These are phyloP conservation scores for Corythaeola cristata DNA, from an alignment of 2,113 vertebrate species.

Conservation along the genomic window DNA sequence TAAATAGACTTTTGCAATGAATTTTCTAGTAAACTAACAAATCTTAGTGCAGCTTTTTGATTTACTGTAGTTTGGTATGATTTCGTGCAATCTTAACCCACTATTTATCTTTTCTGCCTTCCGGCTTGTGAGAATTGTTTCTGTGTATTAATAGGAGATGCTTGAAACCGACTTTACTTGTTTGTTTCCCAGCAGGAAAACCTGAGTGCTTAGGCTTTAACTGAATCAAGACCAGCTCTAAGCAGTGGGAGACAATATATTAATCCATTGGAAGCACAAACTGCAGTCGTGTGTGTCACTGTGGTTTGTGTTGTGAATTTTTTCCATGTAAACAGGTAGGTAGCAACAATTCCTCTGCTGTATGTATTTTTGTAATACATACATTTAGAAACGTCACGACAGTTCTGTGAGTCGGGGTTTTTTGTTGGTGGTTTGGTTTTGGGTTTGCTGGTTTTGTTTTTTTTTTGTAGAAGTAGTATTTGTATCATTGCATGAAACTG, in stretches of 20 bases:
- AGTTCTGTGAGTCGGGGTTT: not conserved
- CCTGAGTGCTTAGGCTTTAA: slow-evolving; percentile 47
- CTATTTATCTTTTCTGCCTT: slow-evolving; percentile 8
- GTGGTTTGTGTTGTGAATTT: slow-evolving; percentile 27
- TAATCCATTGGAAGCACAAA: slow-evolving; percentile 36
- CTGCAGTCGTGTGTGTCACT: slow-evolving; percentile 29
- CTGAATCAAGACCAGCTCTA: slow-evolving; percentile 52
- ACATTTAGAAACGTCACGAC: not conserved
- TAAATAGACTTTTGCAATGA: not conserved
- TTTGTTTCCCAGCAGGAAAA: slow-evolving; percentile 65
- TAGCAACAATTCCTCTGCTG: not conserved
- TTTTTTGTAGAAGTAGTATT: not conserved
- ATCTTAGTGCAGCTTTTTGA: not conserved
- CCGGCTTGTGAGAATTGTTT: slow-evolving; percentile 41
- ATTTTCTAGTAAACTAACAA: not conserved
- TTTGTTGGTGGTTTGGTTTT: not conserved
- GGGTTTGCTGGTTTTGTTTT: not conserved
- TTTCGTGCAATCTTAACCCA: not conserved
- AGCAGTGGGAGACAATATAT: slow-evolving; percentile 47
- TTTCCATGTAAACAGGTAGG: slow-evolving; percentile 48
- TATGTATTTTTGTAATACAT: not conserved
- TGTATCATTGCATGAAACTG: not conserved
- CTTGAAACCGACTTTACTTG: slow-evolving; percentile 40
- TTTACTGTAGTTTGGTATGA: not conserved
- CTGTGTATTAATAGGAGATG: slow-evolving; percentile 49